Evolutionary conservation across 2,888 invertebrate species (phyloP), one percentile per base, ranked within the genome.

Genomic region (Cephus runcator): DNA sequence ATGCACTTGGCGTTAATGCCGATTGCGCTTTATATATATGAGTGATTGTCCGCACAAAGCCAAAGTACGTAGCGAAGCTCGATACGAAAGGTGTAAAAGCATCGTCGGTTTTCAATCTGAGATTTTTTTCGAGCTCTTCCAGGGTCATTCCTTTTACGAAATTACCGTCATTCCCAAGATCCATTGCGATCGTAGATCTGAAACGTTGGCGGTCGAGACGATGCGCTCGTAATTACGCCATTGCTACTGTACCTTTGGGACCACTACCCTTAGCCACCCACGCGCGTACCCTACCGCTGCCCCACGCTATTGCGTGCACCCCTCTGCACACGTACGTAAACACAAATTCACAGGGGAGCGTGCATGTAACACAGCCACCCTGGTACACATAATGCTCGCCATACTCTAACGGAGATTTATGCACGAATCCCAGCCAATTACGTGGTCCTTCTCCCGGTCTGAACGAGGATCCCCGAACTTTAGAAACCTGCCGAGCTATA

Each of bases 191-290:
- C 88, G 82, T 85, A 87, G 88, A 88, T 88, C 85, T 87, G 88
- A 85, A 86, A 81, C 83, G 85, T 86, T 83, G 84, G 83, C 84
- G 85, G 79, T 79, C 81, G 80, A 81, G 84, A 84, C 73, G 69
- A 75, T 77, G 80, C 75, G 84, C 82, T 86, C 87, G 89, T 89
- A 89, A 89, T 89, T 89, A 89, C 86, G 85, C 82, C 81, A 83
- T 79, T 82, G 84, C 83, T 85, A 87, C 86, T 87, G 84, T 85
- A 88, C 88, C 86, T 87, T 56, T 73, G 87, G 85, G 88, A 83
- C 82, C 74, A 76, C 76, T 83, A 81, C 79, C 79, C 82, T 79
- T 75, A 40, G 79, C 79, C 69, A 76, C 75, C 69, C 68, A 40
- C 75, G 82, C 85, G 82, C 81, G 81, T 81, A 81, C 81, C 79